These are phyloP conservation scores for rabbit (Oryctolagus cuniculus) DNA, from an alignment of 2,113 vertebrate genomes.

Conservation along the genomic window DNA sequence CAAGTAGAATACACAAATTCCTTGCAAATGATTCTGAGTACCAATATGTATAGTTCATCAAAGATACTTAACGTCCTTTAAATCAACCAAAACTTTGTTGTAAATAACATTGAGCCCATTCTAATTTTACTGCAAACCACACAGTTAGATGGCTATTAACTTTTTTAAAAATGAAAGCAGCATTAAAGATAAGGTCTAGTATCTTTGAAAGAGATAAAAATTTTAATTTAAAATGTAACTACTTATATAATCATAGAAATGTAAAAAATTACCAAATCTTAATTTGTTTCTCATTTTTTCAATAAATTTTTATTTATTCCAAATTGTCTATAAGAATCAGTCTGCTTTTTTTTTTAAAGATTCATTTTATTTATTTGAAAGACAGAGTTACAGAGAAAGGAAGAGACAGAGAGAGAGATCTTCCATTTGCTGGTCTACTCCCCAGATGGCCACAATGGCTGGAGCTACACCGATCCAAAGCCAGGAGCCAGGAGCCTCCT, in stretches of 20 bases:
- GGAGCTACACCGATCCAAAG: too few relatives aligned
- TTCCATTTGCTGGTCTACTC: too few relatives aligned
- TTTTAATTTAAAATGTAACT: constrained; percentile 28
- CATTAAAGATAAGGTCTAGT: constrained; percentile 48
- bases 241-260: constrained; percentile 11
- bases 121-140: constrained; percentile 62
- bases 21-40: constrained; percentile 73
- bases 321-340: too few relatives aligned
- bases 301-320: background rate
- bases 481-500: too few relatives aligned
- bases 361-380: too few relatives aligned
- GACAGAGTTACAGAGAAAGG: too few relatives aligned
- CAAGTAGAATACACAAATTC: constrained; percentile 76
- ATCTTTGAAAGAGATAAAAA: constrained; percentile 23
- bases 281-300: constrained; percentile 23
- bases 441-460: too few relatives aligned
- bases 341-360: too few relatives aligned
- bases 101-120: constrained; percentile 74
- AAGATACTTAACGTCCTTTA: constrained; percentile 66
- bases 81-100: constrained; percentile 74
- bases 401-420: too few relatives aligned
- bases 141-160: constrained; percentile 54
- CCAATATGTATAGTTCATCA: constrained; percentile 77
- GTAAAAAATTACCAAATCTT: background rate
- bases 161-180: constrained; percentile 25